Base-by-base conservation (phyloP, 2,113 vertebrate genomes). In the Crocuta crocuta region DNA sequence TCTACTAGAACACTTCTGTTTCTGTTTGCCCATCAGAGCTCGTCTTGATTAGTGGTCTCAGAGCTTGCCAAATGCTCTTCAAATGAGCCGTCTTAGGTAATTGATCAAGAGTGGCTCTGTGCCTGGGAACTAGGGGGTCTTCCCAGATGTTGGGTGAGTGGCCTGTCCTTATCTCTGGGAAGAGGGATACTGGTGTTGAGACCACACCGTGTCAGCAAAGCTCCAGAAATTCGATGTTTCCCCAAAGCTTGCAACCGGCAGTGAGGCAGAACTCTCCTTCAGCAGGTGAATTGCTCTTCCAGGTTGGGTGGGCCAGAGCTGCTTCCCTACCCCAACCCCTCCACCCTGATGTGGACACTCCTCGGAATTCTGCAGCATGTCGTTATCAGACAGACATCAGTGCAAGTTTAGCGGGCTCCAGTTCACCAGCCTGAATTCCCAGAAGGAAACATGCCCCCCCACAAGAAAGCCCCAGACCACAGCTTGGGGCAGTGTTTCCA, bases 261-360 rank as follows among this genome's bases (percentile, higher is more conserved):
- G 23, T 7, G 6, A 80, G 35, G 90, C n/a, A 88, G 70, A 28
- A 83, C 63, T 55, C 17, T 76, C 86, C 95, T 96, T 94, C 95
- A 94, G 21, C 21, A 68, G 73, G 65, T 61, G 45, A 85, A 89
- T 39, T 89, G 86, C 91, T 87, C 81, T 95, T 89, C 88, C 48
- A 71, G 66, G 55, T 58, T 48, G 65, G 13, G 4, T 83, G 90
- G 73, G 61, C 61, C 76, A 68, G 70, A 94, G 50, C 24, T 13
- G 17, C 33, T 82, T 63, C 43, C 33, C 31, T 70, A n/a, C 7
- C 81, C 45, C 45, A 2, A 0, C 19, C 82, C 63, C 61, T 87
- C n/a, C 55, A 2, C 10, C 86, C 83, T 39, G 12, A 23, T 80
- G 70, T 74, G 10, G 23, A 53, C 2, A 10, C 35, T 79, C 11